A percentile compares a stretch with the other conserved stretches of the same genome.
phyloP scores from a whole-genome alignment of 2,797 vertebrate genomes.

The Cynopterus sphinx region DNA sequence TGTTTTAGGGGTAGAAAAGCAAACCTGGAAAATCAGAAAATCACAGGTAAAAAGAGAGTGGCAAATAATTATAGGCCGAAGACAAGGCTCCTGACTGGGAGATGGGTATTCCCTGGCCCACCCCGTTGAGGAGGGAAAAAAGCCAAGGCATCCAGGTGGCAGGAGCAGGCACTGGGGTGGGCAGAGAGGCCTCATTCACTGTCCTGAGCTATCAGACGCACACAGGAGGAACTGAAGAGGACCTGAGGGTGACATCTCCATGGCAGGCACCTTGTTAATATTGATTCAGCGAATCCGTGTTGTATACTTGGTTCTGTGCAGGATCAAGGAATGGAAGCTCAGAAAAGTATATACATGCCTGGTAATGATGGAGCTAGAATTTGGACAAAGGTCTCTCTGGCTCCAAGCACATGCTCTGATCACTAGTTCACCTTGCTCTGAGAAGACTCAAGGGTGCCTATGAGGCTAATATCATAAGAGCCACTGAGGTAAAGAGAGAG shows the following conservation, averaged over 20 bases:
- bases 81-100: neutral
- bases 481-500: neutral
- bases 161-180: neutral
- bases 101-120: neutral
- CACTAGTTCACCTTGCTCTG: neutral
- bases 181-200: neutral
- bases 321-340: neutral
- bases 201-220: too few relatives aligned
- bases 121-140: neutral
- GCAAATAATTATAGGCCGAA: neutral
- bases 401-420: neutral
- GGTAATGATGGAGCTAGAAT: neutral
- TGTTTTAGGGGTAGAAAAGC: neutral
- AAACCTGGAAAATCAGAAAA: neutral
- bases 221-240: neutral
- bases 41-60: neutral
- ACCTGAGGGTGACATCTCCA: neutral
- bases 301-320: neutral
- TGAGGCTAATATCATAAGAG: neutral
- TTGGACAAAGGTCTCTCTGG: neutral
- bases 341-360: neutral
- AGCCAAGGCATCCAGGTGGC: neutral
- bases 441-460: neutral
- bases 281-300: too few relatives aligned
- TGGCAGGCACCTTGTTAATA: neutral